Conservation (phyloP, 2,888 invertebrate genomes). For the Trypoxylon attenuatum region DNA sequence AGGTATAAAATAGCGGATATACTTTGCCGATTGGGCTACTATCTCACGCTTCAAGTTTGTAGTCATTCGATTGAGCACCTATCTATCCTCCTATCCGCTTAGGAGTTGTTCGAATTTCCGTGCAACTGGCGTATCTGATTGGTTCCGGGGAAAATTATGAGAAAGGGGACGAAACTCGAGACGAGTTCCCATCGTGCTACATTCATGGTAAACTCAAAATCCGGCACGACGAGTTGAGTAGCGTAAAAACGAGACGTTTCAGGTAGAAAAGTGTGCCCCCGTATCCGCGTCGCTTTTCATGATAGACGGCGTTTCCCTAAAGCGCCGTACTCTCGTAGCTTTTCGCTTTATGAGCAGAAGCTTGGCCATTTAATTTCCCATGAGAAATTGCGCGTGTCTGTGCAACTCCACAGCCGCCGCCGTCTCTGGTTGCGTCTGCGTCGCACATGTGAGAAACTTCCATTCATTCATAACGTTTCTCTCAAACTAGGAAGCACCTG, state of each 20-base stretch:
- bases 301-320: slow-evolving; percentile 46
- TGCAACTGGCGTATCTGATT: too few relatives aligned
- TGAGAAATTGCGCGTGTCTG: slow-evolving; percentile 64
- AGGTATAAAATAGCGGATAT: too few relatives aligned
- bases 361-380: slow-evolving; percentile 65
- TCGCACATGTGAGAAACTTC: slow-evolving; percentile 49
- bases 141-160: too few relatives aligned
- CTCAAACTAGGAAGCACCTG: slow-evolving; percentile 55
- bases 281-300: slow-evolving; percentile 30
- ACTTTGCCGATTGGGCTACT: too few relatives aligned
- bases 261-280: slow-evolving; percentile 28
- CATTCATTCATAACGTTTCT: slow-evolving; percentile 61
- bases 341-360: slow-evolving; percentile 49
- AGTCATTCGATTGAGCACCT: too few relatives aligned
- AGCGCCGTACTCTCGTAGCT: slow-evolving; percentile 26
- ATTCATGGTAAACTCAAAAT: slow-evolving; percentile 29
- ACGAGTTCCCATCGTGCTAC: too few relatives aligned
- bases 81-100: too few relatives aligned
- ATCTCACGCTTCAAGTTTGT: too few relatives aligned
- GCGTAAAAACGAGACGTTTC: slow-evolving; percentile 38
- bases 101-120: too few relatives aligned
- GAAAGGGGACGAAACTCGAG: too few relatives aligned
- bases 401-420: slow-evolving; percentile 8
- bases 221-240: neutral
- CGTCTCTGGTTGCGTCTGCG: slow-evolving; percentile 29